Evolutionary conservation across 2,888 invertebrate genomes (phyloP), one percentile per base, ranked within the genome.

Genomic region (Drosophila trichaetosa): DNA sequence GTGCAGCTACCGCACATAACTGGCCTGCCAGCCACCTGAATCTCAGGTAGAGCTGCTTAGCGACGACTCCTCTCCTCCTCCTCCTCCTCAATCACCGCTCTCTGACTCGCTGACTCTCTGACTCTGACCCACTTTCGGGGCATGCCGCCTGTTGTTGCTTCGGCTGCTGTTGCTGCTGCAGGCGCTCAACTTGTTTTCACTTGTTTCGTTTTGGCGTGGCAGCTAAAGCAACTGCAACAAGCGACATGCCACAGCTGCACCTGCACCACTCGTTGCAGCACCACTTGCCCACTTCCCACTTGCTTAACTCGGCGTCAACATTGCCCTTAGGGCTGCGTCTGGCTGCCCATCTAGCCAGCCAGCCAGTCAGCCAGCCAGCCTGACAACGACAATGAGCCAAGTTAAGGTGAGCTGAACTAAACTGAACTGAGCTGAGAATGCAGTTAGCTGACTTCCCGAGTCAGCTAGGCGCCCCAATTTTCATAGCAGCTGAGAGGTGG

Each of bases 101-200:
- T 16, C 57, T 31, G 56, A 69, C 54, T 73, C 58, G 61, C 57
- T 73, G 62, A 71, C 81, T 71, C 76, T 83, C 77, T 69, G 74
- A 69, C 76, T 78, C 60, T 87, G 89, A 89, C 89, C 89, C 82
- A 89, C 89, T 89, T 90, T 87, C 76, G 64, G 76, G 73, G 73
- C 73, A 73, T 60, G 71, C 72, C 68, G 69, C 66, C 53, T 70
- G 38, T 56, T 56, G 56, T 56, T 56, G 54, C 31, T 51, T 11
- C 13, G 29, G 51, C 13, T n/a, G 31, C 29, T 49, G 36, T 21
- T 31, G 7, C n/a, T 52, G 68, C 70, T 76, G 67, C 76, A 79
- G 76, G 74, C 71, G 79, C 73, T 82, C 75, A 82, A 89, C 83
- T 89, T 89, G 89, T 89, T 87, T 81, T 87, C 84, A 85, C 84